Evolutionary conservation across 2,797 vertebrate genomes (phyloP).

Genomic region (Myiotriccus ornatus): DNA sequence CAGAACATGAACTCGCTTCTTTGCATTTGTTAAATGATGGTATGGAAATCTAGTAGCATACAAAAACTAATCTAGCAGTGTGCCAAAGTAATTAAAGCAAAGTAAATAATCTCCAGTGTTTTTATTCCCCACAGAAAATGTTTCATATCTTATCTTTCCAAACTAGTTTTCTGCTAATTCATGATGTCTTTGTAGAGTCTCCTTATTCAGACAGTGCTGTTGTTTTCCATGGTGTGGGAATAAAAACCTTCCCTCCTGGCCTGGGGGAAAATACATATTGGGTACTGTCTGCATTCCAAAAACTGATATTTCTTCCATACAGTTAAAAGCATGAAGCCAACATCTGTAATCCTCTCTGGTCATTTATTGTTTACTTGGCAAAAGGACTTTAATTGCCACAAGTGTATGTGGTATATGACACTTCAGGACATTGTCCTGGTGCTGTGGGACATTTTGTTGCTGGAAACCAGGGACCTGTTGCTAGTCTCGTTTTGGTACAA

Average conservation of each 20-base stretch:
- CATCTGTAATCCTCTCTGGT: neutral
- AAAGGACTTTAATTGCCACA: neutral
- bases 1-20: constrained; percentile 62
- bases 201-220: constrained; percentile 4
- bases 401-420: neutral
- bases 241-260: neutral
- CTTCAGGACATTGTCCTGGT: neutral
- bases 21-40: constrained; percentile 69
- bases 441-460: neutral
- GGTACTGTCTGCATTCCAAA: neutral
- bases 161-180: constrained; percentile 71
- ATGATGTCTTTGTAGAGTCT: constrained; percentile 57
- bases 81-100: constrained; percentile 78
- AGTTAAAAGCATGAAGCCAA: neutral
- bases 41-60: constrained; percentile 67
- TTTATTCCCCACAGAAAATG: constrained; percentile 74
- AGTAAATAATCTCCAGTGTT: constrained; percentile 80
- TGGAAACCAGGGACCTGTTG: neutral
- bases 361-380: neutral
- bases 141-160: constrained; percentile 77
- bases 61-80: constrained; percentile 75
- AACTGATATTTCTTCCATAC: neutral
- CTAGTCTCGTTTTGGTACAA: neutral
- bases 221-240: neutral
- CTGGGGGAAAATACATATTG: fast-evolving